phyloP scores from a whole-genome alignment of 2,113 vertebrate genomes.

The Alces alces region DNA sequence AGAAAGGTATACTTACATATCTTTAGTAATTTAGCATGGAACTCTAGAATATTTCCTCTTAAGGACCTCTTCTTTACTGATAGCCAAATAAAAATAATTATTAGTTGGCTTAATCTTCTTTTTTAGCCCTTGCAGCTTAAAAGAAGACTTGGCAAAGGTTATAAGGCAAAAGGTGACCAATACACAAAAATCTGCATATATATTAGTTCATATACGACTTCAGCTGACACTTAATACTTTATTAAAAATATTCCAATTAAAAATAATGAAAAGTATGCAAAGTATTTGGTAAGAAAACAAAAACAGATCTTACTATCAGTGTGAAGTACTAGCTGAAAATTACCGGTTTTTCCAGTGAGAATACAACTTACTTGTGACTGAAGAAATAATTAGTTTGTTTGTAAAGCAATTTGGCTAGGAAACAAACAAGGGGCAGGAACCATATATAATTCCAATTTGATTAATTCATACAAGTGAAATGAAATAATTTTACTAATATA shows the following conservation, averaged over 20 bases:
- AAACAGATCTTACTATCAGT: neutral
- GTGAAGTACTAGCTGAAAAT: neutral
- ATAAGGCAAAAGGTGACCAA: neutral
- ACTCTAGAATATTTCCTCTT: neutral
- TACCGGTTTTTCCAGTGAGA: slow-evolving; percentile 4
- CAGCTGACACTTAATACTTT: neutral
- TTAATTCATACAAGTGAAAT: slow-evolving; percentile 14
- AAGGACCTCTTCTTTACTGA: neutral
- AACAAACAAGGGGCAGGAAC: neutral
- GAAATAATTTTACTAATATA: slow-evolving; percentile 23
- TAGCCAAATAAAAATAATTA: slow-evolving; percentile 19
- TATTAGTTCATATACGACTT: neutral
- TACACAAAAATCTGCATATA: neutral
- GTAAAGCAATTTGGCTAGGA: neutral
- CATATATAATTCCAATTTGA: slow-evolving; percentile 18
- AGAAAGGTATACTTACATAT: neutral
- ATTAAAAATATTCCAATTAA: neutral
- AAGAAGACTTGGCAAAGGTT: neutral
- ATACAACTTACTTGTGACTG: neutral
- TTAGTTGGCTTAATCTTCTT: neutral
- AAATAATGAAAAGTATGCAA: slow-evolving; percentile 20
- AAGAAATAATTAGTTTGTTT: slow-evolving; percentile 12
- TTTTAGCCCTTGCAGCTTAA: neutral
- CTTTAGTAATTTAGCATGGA: neutral
- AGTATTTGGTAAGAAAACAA: neutral